These are phyloP conservation scores for Cactoblastis cactorum DNA, from an alignment of 2,888 invertebrate genomes.

Conservation along the genomic window DNA sequence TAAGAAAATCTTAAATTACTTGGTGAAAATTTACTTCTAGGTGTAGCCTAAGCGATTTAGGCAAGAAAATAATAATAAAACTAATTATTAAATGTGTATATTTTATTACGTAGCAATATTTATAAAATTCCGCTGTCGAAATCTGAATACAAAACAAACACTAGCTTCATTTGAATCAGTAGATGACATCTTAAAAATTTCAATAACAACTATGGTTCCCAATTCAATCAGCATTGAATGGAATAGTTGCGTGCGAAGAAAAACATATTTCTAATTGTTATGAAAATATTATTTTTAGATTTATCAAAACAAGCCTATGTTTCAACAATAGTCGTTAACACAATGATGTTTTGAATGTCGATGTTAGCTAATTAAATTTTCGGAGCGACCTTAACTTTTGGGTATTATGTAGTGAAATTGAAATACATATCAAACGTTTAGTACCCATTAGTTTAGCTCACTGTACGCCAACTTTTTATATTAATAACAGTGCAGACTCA, in stretches of 20 bases:
- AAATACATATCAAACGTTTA: too few relatives aligned
- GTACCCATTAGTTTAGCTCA: too few relatives aligned
- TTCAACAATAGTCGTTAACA: neutral
- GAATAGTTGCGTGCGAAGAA: neutral
- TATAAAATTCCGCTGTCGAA: neutral
- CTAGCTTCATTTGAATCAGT: neutral
- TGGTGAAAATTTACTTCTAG: too few relatives aligned
- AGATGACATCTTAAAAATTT: neutral
- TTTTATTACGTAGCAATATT: neutral
- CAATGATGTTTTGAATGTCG: slow-evolving; percentile 10
- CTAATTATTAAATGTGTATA: too few relatives aligned
- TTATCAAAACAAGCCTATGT: neutral
- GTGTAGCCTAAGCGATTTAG: too few relatives aligned
- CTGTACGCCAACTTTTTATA: too few relatives aligned
- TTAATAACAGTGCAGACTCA: too few relatives aligned
- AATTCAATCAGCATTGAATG: neutral
- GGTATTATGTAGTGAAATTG: too few relatives aligned
- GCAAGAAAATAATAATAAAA: too few relatives aligned
- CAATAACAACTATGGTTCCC: neutral
- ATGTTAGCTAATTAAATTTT: too few relatives aligned
- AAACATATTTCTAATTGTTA: neutral
- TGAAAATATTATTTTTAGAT: neutral
- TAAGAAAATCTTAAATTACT: too few relatives aligned
- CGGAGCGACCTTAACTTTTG: too few relatives aligned
- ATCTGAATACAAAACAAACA: neutral